Percentiles rank a stretch among this genome's conserved stretches.
Evolutionary conservation across 2,797 vertebrate genomes (phyloP).

Genomic region (Moxostoma hubbsi): DNA sequence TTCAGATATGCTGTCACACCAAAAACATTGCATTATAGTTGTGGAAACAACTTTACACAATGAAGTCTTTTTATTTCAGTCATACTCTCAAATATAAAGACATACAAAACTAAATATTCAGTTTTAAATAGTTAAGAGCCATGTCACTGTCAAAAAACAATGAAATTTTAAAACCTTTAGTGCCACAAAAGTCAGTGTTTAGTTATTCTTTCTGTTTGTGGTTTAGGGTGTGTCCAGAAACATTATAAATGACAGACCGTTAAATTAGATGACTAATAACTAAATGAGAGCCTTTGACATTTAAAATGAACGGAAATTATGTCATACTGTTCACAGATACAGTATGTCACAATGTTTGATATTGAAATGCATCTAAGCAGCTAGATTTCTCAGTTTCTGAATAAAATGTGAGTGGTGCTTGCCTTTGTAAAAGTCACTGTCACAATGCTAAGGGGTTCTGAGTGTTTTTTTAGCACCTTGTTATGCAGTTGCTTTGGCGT

Average conservation of each 20-base stretch:
- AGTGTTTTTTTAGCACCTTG: neutral
- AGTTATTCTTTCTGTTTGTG: constrained; percentile 2
- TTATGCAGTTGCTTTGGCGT: neutral
- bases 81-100: too few species aligned
- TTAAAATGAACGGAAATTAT: constrained; percentile 11
- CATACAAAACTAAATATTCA: neutral
- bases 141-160: neutral
- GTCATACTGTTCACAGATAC: neutral
- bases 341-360: neutral
- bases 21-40: too few species aligned
- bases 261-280: neutral
- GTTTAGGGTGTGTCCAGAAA: constrained; percentile 22
- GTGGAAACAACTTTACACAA: too few species aligned
- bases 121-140: neutral
- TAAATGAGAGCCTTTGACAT: neutral
- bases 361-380: neutral
- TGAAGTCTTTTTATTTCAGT: too few species aligned
- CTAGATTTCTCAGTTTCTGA: neutral
- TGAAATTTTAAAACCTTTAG: neutral
- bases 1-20: too few species aligned
- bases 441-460: neutral
- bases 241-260: constrained; percentile 11
- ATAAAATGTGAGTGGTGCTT: neutral
- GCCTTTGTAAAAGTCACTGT: neutral
- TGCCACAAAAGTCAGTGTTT: constrained; percentile 1